phyloP scores from a whole-genome alignment of 2,113 vertebrate genomes.

The Dascyllus trimaculatus region DNA sequence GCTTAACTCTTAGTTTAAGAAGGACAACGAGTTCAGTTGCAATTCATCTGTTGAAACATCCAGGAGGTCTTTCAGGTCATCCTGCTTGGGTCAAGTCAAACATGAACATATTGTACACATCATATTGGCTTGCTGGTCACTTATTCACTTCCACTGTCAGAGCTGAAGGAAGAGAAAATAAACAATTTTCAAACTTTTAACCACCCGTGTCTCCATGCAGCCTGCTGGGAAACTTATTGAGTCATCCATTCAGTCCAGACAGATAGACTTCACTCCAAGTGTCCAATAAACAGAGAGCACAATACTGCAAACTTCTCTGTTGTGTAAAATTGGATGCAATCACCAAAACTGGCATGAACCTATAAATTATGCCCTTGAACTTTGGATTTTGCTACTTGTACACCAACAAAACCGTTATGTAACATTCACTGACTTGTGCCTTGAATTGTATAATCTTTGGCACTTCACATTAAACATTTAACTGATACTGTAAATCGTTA shows the following conservation, averaged over 20 bases:
- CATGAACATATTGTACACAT: constrained; percentile 17
- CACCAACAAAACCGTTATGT: background rate
- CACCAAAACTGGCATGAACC: background rate
- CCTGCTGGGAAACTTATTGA: constrained; percentile 34
- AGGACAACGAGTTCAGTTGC: background rate
- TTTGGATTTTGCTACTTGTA: background rate
- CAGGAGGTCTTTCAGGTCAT: constrained; percentile 5
- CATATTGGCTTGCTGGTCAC: constrained; percentile 49
- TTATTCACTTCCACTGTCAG: constrained; percentile 53
- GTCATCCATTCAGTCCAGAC: constrained; percentile 42
- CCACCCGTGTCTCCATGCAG: constrained; percentile 17
- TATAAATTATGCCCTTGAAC: background rate
- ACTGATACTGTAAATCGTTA: constrained; percentile 14
- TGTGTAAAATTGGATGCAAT: background rate
- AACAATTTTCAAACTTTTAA: constrained; percentile 58
- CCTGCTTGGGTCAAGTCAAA: constrained; percentile 13
- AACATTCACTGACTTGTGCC: constrained; percentile 2
- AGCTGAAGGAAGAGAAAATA: constrained; percentile 26
- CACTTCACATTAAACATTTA: background rate
- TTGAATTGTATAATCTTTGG: constrained; percentile 2
- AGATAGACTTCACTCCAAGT: background rate
- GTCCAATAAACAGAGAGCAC: background rate
- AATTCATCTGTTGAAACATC: constrained; percentile 13
- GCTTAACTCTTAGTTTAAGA: background rate
- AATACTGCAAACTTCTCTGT: background rate